Evolutionary conservation across 2,888 invertebrate genomes (phyloP).

Genomic region (Hemicrepidius hirtus): DNA sequence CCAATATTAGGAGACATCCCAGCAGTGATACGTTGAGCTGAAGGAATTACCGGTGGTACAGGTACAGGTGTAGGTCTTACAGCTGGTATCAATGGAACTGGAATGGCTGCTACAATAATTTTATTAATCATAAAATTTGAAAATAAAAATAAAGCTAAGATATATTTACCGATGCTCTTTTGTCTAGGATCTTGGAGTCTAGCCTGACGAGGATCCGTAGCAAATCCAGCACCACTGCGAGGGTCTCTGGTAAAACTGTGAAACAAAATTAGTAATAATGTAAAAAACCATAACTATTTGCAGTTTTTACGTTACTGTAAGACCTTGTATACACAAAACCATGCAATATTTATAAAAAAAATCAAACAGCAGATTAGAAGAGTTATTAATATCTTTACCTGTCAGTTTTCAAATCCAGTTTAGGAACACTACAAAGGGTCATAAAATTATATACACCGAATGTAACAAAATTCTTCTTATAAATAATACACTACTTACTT

Average conservation of each 20-base stretch:
- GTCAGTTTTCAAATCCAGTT: conserved; percentile 50
- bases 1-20: conserved; percentile 77
- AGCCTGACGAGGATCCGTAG: conserved; percentile 77
- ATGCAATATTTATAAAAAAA: background rate
- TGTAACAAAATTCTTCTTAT: background rate
- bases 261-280: background rate
- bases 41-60: conserved; percentile 59
- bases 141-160: too few species aligned
- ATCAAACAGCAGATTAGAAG: background rate
- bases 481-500: conserved; percentile 66
- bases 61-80: conserved; percentile 62
- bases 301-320: background rate
- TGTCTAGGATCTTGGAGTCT: conserved; percentile 79
- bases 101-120: conserved; percentile 56
- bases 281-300: background rate
- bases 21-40: conserved; percentile 72
- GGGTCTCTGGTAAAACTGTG: conserved; percentile 66
- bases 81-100: conserved; percentile 55
- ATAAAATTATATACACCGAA: conserved; percentile 11
- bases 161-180: conserved; percentile 72
- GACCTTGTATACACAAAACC: too few species aligned
- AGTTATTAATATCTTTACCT: conserved; percentile 36
- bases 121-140: too few species aligned
- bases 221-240: conserved; percentile 71
- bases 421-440: conserved; percentile 49